phyloP scores from a whole-genome alignment of 2,113 vertebrate genomes.

The Apodemus speciosus region DNA sequence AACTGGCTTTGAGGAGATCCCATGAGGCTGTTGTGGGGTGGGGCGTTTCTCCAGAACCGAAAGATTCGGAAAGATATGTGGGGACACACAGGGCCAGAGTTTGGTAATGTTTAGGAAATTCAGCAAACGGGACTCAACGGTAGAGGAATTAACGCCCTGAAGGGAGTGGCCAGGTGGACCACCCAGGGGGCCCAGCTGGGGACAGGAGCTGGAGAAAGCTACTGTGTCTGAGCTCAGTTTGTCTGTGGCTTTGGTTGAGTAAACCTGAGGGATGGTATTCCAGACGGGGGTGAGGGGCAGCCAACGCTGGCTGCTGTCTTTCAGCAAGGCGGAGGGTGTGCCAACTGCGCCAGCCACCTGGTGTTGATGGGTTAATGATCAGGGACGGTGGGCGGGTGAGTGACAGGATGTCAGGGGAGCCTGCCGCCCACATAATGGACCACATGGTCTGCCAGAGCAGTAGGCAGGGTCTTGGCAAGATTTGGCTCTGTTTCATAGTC shows the following conservation, averaged over 20 bases:
- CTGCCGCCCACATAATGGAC: constrained; percentile 63
- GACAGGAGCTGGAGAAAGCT: neutral
- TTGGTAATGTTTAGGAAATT: neutral
- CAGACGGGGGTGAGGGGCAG: neutral
- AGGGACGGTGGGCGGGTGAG: constrained; percentile 36
- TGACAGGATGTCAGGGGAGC: constrained; percentile 58
- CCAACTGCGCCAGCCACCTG: constrained; percentile 44
- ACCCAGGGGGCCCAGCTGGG: neutral
- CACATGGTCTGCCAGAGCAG: constrained; percentile 60
- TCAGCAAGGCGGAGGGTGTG: neutral
- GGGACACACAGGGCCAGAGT: neutral
- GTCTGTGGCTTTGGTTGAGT: neutral
- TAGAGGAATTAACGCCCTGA: neutral
- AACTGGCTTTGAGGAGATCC: neutral
- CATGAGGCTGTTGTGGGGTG: neutral
- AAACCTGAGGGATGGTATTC: neutral
- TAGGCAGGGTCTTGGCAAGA: neutral
- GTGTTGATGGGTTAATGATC: constrained; percentile 51
- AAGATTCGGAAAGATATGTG: neutral
- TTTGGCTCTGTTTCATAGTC: constrained; percentile 43
- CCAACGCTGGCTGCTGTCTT: neutral
- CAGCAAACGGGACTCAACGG: neutral
- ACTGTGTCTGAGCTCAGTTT: neutral
- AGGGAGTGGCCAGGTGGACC: neutral
- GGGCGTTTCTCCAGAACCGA: neutral